phyloP scores from a whole-genome alignment of 2,888 invertebrate species.

The Drosophila barbarae region DNA sequence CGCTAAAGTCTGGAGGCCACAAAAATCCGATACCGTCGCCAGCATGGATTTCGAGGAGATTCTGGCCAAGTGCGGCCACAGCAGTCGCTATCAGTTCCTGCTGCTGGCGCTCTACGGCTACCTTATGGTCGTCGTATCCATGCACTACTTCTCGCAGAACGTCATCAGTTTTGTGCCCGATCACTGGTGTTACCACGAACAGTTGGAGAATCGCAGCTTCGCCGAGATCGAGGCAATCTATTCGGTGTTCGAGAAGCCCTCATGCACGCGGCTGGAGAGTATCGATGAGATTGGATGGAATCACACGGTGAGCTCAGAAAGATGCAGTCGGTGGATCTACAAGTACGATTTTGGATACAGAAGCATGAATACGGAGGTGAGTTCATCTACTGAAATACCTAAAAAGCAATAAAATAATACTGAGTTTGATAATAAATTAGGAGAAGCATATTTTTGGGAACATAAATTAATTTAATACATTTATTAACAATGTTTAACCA shows the following conservation, averaged over 20 bases:
- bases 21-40: constrained; percentile 9
- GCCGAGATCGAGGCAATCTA: constrained; percentile 70
- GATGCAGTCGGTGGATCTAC: constrained; percentile 82
- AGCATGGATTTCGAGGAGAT: constrained; percentile 80
- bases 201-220: constrained; percentile 65
- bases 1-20: neutral
- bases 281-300: constrained; percentile 51
- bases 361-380: constrained; percentile 83
- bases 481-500: too few relatives aligned
- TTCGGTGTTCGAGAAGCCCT: constrained; percentile 66
- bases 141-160: constrained; percentile 82
- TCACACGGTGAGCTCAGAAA: constrained; percentile 57
- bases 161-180: constrained; percentile 81
- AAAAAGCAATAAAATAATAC: neutral
- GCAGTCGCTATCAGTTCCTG: constrained; percentile 80
- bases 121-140: constrained; percentile 81
- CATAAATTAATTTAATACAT: too few relatives aligned
- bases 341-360: constrained; percentile 81
- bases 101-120: constrained; percentile 80
- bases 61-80: constrained; percentile 81
- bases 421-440: too few relatives aligned
- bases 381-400: constrained; percentile 9
- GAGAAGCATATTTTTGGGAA: too few relatives aligned
- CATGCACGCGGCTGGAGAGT: constrained; percentile 66
- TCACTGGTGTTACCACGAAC: constrained; percentile 78